Evolutionary conservation across 2,797 vertebrate species (phyloP), one percentile per base, ranked within the genome.

Genomic region (Halcyon chelicuti): DNA sequence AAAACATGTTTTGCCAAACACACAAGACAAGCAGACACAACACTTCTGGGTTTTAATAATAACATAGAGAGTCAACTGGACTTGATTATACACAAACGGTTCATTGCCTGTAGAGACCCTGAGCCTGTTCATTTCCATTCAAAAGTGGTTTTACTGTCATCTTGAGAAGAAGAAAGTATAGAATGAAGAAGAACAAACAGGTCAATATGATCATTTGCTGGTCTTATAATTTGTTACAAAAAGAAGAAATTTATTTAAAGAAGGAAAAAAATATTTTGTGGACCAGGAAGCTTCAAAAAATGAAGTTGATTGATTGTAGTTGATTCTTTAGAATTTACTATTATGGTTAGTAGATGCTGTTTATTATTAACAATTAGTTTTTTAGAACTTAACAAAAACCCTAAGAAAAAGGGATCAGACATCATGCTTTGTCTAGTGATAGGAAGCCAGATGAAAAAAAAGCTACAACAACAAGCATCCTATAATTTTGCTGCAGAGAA

Each of bases 381-480:
- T 76, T 55, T 21, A 77, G 61, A 93, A 74, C 35, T 49, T 67
- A 62, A 7, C 12, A 89, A 91, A 91, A 95, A 35, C 8, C 6
- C 26, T 78, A 65, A 63, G 57, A 33, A 81, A 86, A 82, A 61
- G 33, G 5, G 52, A 58, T 49, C 47, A 67, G 40, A 57, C 37
- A 71, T 74, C 21, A 54, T 58, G 18, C 49, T 89, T 83, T 83
- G 22, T 14, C 79, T 90, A 90, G 62, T 20, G 40, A 52, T 44
- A 79, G 88, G 33, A 96, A 75, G 33, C 11, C 72, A 84, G 46
- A 92, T 81, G 66, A 60, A 90, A 94, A 94, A 94, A 92, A 29
- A 86, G 20, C n/a, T 88, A 31, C 55, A 65, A 58, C 33, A 83
- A 72, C 9, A 66, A 88, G 42, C 5, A 66, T 81, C 46, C 78